Conservation (phyloP, 2,113 vertebrate species). For the Prionailurus viverrinus region DNA sequence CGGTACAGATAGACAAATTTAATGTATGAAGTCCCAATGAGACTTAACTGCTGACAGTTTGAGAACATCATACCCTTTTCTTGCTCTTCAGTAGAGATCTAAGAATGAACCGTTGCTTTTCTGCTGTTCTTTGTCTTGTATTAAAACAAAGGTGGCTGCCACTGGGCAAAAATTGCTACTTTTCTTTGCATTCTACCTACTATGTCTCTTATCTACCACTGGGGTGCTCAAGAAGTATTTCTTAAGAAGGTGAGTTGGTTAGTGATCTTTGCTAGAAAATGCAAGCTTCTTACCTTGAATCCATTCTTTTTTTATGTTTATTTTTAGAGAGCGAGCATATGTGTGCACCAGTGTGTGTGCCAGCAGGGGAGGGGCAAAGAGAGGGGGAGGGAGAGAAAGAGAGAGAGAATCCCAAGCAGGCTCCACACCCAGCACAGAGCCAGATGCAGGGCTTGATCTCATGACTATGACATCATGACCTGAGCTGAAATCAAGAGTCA, state of each 20-base stretch:
- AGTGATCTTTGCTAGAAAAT: slow-evolving; percentile 30
- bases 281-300: neutral
- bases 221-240: neutral
- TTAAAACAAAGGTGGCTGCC: neutral
- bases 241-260: neutral
- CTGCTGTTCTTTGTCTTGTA: neutral
- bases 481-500: too few relatives aligned
- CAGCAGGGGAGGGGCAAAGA: too few relatives aligned
- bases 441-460: too few relatives aligned
- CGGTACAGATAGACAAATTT: slow-evolving; percentile 84
- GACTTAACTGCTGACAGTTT: neutral
- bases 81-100: neutral
- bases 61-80: neutral
- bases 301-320: neutral
- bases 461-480: too few relatives aligned
- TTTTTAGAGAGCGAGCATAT: too few relatives aligned
- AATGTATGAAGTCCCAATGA: neutral
- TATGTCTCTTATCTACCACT: neutral
- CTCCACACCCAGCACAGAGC: too few relatives aligned
- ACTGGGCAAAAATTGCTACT: neutral
- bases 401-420: too few relatives aligned
- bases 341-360: too few relatives aligned
- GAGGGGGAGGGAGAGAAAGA: too few relatives aligned
- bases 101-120: neutral
- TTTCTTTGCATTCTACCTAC: neutral